A percentile compares a stretch with the other conserved stretches of the same genome.
phyloP scores from a whole-genome alignment of 53 echinoderm and acorn worm species.

The Antedon mediterranea region DNA sequence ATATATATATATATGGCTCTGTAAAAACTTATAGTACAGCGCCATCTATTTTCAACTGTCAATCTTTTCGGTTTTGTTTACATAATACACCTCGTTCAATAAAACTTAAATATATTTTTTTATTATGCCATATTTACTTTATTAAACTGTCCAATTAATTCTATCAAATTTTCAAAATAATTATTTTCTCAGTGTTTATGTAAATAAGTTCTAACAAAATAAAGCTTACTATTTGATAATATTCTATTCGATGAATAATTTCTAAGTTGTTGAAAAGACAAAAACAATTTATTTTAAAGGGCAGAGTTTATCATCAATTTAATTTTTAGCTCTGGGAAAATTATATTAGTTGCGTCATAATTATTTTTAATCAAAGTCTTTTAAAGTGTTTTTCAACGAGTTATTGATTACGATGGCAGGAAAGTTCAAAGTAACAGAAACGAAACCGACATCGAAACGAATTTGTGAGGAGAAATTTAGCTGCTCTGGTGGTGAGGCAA shows the following conservation, averaged over 20 bases:
- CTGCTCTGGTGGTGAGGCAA: conserved; percentile 60
- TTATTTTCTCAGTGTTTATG: too few relatives aligned
- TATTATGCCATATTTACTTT: neutral
- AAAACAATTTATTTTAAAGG: too few relatives aligned
- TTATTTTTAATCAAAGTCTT: neutral
- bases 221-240: too few relatives aligned
- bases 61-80: neutral
- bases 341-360: neutral
- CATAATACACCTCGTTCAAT: neutral
- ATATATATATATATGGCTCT: too few relatives aligned
- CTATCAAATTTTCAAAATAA: neutral
- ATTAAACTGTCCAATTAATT: neutral
- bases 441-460: conserved; percentile 53
- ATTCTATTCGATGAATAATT: too few relatives aligned
- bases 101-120: neutral
- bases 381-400: neutral
- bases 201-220: too few relatives aligned
- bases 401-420: neutral
- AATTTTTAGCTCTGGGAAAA: neutral
- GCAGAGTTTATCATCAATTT: too few relatives aligned
- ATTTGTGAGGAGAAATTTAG: conserved; percentile 73
- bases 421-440: conserved; percentile 5
- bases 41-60: neutral
- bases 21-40: neutral
- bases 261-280: too few relatives aligned